Evolutionary conservation across 2,888 invertebrate species (phyloP).

Genomic region (Adelphocoris suturalis): DNA sequence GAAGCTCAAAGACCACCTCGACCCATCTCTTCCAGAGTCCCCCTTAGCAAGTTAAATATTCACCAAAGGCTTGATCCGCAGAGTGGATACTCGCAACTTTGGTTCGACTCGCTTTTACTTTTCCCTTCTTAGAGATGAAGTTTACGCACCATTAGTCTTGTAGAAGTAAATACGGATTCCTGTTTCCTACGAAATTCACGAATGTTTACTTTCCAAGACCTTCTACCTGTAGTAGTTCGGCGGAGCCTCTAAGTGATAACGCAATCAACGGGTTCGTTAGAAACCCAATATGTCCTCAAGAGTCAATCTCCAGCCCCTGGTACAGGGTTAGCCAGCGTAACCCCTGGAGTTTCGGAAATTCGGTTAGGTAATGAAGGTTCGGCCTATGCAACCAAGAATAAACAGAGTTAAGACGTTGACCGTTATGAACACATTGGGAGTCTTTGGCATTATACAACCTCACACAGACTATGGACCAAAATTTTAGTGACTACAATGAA

Average conservation of each 20-base stretch:
- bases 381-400: not conserved
- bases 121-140: not conserved
- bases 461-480: too few species aligned
- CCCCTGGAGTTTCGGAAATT: not conserved
- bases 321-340: not conserved
- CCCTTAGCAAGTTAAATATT: not conserved
- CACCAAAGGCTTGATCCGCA: slow-evolving; percentile 9
- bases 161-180: not conserved
- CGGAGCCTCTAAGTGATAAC: not conserved
- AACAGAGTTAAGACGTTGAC: not conserved
- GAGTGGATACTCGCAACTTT: not conserved
- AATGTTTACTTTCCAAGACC: not conserved
- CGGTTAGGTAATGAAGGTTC: not conserved
- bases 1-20: slow-evolving; percentile 19
- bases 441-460: too few species aligned
- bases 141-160: not conserved
- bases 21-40: not conserved
- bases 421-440: too few species aligned
- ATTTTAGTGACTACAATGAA: too few species aligned
- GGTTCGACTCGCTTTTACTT: not conserved
- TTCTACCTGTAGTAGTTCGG: not conserved
- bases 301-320: not conserved
- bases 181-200: not conserved
- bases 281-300: not conserved
- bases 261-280: not conserved